Conservation (phyloP, 2,888 invertebrate genomes). For the Leptarthrus brevirostris region DNA sequence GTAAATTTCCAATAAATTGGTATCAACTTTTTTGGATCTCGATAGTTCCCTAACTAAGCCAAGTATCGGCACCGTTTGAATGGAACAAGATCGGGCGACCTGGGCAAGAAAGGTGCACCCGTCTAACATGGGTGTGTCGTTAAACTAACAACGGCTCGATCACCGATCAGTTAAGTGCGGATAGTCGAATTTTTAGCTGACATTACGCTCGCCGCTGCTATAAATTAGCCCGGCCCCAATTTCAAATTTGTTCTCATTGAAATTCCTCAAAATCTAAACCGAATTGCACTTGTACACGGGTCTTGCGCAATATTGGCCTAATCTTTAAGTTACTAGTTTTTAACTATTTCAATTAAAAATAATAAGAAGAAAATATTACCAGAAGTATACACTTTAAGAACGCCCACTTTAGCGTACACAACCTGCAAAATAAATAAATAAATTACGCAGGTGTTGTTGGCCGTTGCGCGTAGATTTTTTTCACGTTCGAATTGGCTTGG, state of each 20-base stretch:
- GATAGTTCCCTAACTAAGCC: not conserved
- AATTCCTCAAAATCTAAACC: slow-evolving; percentile 26
- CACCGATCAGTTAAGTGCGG: not conserved
- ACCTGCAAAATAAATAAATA: slow-evolving; percentile 14
- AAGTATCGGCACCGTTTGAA: not conserved
- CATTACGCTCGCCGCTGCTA: slow-evolving; percentile 2
- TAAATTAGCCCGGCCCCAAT: slow-evolving; percentile 40
- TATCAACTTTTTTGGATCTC: slow-evolving; percentile 15
- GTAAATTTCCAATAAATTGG: slow-evolving; percentile 35
- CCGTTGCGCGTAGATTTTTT: slow-evolving; percentile 11
- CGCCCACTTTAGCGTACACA: slow-evolving; percentile 4
- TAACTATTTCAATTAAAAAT: slow-evolving; percentile 30
- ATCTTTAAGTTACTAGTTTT: slow-evolving; percentile 2
- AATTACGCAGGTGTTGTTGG: slow-evolving; percentile 14
- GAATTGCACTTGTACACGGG: not conserved
- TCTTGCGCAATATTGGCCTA: slow-evolving; percentile 31
- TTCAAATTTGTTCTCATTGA: slow-evolving; percentile 21
- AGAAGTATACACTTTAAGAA: not conserved
- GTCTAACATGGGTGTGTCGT: slow-evolving; percentile 29
- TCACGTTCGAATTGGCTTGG: not conserved
- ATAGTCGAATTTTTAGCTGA: slow-evolving; percentile 18
- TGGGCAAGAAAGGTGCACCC: slow-evolving; percentile 29
- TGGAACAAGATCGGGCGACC: slow-evolving; percentile 4
- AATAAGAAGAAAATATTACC: not conserved
- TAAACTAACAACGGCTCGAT: not conserved